Conservation (phyloP, 2,113 vertebrate species). For the Nannospalax galili region DNA sequence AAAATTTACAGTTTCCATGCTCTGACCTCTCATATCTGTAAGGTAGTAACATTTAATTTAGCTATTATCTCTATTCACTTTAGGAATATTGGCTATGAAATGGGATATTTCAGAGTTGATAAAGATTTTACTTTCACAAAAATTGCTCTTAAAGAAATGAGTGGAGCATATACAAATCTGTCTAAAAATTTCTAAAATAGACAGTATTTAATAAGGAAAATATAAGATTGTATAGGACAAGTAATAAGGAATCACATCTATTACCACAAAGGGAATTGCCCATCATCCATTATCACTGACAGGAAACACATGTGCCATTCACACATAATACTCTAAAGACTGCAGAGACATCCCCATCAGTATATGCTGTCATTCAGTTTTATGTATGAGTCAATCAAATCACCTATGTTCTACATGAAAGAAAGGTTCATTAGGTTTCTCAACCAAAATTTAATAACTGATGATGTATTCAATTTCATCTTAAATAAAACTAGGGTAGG, state of each 20-base stretch:
- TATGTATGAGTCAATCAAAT: not conserved
- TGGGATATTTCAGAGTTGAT: constrained; percentile 31
- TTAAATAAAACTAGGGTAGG: constrained; percentile 38
- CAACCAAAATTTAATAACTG: constrained; percentile 21
- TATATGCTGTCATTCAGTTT: constrained; percentile 49
- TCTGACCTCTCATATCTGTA: constrained; percentile 3
- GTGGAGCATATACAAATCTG: constrained; percentile 30
- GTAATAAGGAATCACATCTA: not conserved
- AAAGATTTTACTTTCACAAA: constrained; percentile 56
- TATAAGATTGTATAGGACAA: not conserved
- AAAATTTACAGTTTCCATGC: constrained; percentile 32
- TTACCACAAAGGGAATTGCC: not conserved
- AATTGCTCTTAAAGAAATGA: constrained; percentile 55
- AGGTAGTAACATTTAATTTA: constrained; percentile 46
- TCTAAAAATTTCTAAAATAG: constrained; percentile 31
- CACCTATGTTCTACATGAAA: constrained; percentile 2
- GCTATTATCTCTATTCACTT: not conserved
- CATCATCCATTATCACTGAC: not conserved
- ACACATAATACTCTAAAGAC: not conserved
- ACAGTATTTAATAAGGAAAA: not conserved
- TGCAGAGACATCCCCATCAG: not conserved
- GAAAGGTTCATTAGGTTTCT: constrained; percentile 48
- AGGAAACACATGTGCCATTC: not conserved
- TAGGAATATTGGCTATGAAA: constrained; percentile 42
- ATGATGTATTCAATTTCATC: constrained; percentile 54